Base-by-base conservation (phyloP, 1,140 invertebrate genomes). In the Drosophila ananassae region DNA sequence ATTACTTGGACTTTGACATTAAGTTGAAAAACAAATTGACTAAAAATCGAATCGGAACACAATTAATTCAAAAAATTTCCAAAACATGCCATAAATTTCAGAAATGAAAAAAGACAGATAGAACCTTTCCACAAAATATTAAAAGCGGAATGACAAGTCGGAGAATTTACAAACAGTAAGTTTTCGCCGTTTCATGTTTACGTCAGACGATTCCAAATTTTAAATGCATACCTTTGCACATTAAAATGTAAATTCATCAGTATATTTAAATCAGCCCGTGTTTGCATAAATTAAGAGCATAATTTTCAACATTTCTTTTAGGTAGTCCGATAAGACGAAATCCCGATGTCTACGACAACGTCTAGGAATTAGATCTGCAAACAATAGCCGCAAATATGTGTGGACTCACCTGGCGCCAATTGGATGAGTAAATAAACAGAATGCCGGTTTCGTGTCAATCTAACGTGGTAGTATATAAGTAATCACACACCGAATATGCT, bases 361-460 rank as follows among this genome's bases (percentile, higher is more conserved):
- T 68, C 61, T 72, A 39, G 62, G 80, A 83, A 83, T 83, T 72
- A 51, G 17, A 41, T 72, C 50, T 22, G 67, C 46, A 80, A 77
- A 85, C 68, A 77, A 56, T 39, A 44, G 17, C 37, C 46, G 32
- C 32, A 9, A 30, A 66, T 41, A 56, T 63, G 68, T 66, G 76
- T 85, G 69, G 73, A 78, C 58, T 87, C 78, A 79, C 69, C 54
- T 87, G 82, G 82, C 82, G 82, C 71, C 83, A 85, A 85, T 87
- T 89, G 59, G 30, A 72, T 68, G 66, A 58, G 50, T 67, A 82
- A 87, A 87, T 82, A 89, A 87, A 89, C 66, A 79, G 46, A 79
- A 64, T 85, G 78, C 71, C 60, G 64, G 60, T 62, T 64, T 62
- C 25, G 64, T 60, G 24, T 37, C 47, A 30, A 28, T 53, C 28